Percentiles rank a stretch among this genome's conserved stretches.
Evolutionary conservation across 2,113 vertebrate species (phyloP).

Genomic region (Atlantisia rogersi): DNA sequence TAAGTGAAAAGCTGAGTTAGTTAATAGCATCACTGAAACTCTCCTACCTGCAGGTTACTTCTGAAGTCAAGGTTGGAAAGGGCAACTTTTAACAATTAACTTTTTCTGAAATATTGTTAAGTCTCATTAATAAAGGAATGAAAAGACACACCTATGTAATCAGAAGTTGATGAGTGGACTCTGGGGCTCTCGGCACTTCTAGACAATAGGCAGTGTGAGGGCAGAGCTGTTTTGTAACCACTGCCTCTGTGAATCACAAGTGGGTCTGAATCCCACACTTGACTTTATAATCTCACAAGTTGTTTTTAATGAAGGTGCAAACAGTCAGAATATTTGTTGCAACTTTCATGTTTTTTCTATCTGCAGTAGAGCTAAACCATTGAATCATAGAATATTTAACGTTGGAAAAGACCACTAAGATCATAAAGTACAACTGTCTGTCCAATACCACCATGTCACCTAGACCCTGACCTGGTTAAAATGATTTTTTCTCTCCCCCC

Average conservation of each 20-base stretch:
- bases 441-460: too few relatives aligned
- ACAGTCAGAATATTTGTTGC: background rate
- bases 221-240: background rate
- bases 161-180: background rate
- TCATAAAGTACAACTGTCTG: too few relatives aligned
- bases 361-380: background rate
- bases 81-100: background rate
- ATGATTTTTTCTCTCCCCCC: too few relatives aligned
- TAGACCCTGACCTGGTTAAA: too few relatives aligned
- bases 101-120: background rate
- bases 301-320: background rate
- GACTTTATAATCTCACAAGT: background rate
- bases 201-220: background rate
- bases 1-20: background rate
- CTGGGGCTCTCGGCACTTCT: background rate
- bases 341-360: background rate
- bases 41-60: background rate
- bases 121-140: background rate
- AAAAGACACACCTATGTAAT: background rate
- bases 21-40: background rate
- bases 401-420: too few relatives aligned
- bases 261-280: background rate
- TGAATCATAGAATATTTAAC: too few relatives aligned
- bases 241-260: background rate
- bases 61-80: background rate